Percentiles rank a stretch among this genome's conserved stretches.
Conservation (phyloP, 2,113 vertebrate species). For the Erythrolamprus reginae region DNA sequence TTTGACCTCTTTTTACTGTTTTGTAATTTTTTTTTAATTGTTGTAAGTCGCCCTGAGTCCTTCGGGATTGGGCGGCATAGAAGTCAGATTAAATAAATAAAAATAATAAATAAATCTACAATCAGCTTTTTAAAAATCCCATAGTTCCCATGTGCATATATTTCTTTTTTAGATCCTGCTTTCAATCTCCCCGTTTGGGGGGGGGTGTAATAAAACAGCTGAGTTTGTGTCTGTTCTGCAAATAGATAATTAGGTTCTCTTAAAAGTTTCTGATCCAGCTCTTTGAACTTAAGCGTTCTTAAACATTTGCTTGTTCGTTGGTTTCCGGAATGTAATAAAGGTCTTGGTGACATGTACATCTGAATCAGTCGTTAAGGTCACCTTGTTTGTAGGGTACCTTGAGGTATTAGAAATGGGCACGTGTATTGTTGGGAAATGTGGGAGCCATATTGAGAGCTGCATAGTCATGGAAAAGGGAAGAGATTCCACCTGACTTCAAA, state of each 20-base stretch:
- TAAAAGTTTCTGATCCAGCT: not conserved
- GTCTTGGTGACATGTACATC: not conserved
- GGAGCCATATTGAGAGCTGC: not conserved
- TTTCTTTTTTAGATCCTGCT: not conserved
- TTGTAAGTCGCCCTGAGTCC: too few species aligned
- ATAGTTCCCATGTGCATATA: not conserved
- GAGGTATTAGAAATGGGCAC: not conserved
- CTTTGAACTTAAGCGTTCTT: not conserved
- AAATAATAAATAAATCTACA: too few species aligned
- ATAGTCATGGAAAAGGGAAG: not conserved
- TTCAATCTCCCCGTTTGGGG: too few species aligned
- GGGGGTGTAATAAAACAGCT: not conserved
- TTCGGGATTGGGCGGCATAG: too few species aligned
- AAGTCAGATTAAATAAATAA: too few species aligned
- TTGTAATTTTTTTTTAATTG: too few species aligned
- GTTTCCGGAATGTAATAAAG: not conserved
- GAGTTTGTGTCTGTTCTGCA: not conserved
- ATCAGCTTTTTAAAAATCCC: too few species aligned
- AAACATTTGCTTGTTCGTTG: too few species aligned
- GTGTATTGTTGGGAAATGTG: not conserved
- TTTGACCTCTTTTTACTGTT: too few species aligned
- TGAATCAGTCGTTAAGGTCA: not conserved
- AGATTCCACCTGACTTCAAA: not conserved
- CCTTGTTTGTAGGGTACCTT: not conserved
- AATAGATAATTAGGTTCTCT: not conserved